Evolutionary conservation across 2,888 invertebrate genomes (phyloP).

Genomic region (Drosophila parthenogenetica): DNA sequence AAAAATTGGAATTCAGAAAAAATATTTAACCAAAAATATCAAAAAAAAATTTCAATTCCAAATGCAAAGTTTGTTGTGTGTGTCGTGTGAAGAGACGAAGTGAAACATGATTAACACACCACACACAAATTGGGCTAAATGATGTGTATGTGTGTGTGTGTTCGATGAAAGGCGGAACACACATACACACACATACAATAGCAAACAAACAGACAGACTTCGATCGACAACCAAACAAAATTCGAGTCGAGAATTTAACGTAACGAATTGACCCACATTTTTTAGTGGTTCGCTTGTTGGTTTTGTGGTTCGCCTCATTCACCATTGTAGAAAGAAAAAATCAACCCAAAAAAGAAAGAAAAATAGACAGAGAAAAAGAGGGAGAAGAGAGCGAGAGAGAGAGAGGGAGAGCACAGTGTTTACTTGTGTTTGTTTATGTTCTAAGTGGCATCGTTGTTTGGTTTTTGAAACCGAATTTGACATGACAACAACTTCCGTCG

Average conservation of each 20-base stretch:
- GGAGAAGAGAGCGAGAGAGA: conserved; percentile 8
- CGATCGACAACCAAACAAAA: conserved; percentile 36
- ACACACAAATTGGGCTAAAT: conserved; percentile 70
- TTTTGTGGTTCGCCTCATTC: conserved; percentile 26
- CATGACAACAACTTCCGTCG: conserved; percentile 69
- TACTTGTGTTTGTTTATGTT: conserved; percentile 38
- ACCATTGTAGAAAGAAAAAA: conserved; percentile 4
- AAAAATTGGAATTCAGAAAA: conserved; percentile 9
- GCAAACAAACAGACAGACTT: conserved; percentile 8
- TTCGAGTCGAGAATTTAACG: conserved; percentile 54
- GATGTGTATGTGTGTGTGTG: conserved; percentile 27
- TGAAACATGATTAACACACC: conserved; percentile 77
- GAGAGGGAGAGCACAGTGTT: conserved; percentile 2
- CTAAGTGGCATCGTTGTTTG: conserved; percentile 42
- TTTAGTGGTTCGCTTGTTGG: conserved; percentile 33
- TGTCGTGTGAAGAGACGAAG: conserved; percentile 59
- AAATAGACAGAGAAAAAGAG: neutral
- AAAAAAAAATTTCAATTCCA: conserved; percentile 45
- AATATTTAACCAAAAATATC: neutral
- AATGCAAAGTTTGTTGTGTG: conserved; percentile 63
- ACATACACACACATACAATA: conserved; percentile 4
- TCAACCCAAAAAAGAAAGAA: neutral
- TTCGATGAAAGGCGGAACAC: conserved; percentile 61
- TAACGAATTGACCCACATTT: conserved; percentile 71
- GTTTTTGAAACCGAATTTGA: conserved; percentile 12